Base-by-base conservation (phyloP, 1,140 invertebrate species). In the Steinernema feltiae region DNA sequence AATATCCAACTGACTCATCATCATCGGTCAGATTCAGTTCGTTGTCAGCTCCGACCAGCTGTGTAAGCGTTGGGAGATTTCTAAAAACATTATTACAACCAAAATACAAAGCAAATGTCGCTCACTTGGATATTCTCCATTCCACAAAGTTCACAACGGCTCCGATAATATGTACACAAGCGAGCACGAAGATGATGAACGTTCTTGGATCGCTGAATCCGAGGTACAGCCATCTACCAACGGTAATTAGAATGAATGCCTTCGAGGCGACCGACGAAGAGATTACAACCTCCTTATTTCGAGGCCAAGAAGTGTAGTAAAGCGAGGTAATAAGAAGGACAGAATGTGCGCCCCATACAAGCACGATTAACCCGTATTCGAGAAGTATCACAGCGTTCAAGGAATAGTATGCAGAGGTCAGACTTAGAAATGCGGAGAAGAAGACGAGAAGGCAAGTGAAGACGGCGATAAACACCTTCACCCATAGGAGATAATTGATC, bases 1-100 rank as follows among this genome's bases (percentile, higher is more conserved):
- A 75, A 17, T 74, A 74, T 24, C 74, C 71, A 15, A 74, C 75
- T 29, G 74, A 32, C 7, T 70, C 83, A n/a, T 84, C 82, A 71
- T 63, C 71, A 21, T 53, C 76, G 30, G 27, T 41, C 46, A 24
- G 15, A 72, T 17, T 70, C 18, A 18, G 3, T 18, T 78, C 21
- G 29, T 30, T 35, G 46, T 77, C 32, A n/a, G 32, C 74, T 27
- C 76, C 75, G 2, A 69, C 48, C 24, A 74, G 31, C 41, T 30
- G n/a, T 3, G 21, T 63, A 12, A 24, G 53, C n/a, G 73, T 29
- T n/a, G 41, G 30, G 27, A 63, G 46, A 30, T n/a, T 70, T 27
- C 72, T 73, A 17, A 69, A 48, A 53, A 29, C 27, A 15, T 48
- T 12, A 32, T 7, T 70, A 73, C 15, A 2, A 1, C 18, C 48